Conservation (phyloP, 37 sponge, comb jelly and placozoan species). For the Chondrilla cf. caribensis region DNA sequence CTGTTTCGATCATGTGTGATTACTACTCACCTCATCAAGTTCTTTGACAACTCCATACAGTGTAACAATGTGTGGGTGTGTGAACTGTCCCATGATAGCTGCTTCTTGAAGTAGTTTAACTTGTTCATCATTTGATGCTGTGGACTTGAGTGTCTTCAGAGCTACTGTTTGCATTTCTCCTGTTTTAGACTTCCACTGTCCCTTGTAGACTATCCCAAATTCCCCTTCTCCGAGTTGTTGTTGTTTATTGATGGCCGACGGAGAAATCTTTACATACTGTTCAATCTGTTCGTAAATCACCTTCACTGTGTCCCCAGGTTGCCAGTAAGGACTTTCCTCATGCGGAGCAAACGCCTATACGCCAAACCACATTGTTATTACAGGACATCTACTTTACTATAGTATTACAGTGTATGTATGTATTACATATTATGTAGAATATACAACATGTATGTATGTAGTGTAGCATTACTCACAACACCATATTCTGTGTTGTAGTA, state of each 20-base stretch:
- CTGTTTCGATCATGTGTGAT: too few species aligned
- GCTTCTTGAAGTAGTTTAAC: slow-evolving; percentile 21
- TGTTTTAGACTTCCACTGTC: neutral
- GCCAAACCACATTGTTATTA: too few species aligned
- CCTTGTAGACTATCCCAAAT: slow-evolving; percentile 14
- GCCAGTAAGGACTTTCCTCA: neutral
- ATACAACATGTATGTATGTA: too few species aligned
- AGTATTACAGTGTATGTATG: too few species aligned
- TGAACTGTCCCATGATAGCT: slow-evolving; percentile 26
- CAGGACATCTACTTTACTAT: too few species aligned
- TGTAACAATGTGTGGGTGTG: slow-evolving; percentile 23
- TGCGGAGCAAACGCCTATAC: too few species aligned
- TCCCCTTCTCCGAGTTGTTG: neutral
- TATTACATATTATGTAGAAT: too few species aligned
- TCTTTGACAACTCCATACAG: slow-evolving; percentile 15
- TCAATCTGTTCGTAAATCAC: slow-evolving; percentile 9
- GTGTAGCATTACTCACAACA: too few species aligned
- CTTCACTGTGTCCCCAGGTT: neutral
- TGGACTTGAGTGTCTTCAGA: slow-evolving; percentile 4
- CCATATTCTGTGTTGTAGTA: too few species aligned
- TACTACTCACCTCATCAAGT: too few species aligned
- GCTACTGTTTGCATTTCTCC: neutral
- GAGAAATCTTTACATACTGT: neutral
- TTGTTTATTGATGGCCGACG: neutral
- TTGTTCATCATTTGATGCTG: slow-evolving; percentile 13